Conservation (phyloP, 2,888 invertebrate species). For the Aelia acuminata region DNA sequence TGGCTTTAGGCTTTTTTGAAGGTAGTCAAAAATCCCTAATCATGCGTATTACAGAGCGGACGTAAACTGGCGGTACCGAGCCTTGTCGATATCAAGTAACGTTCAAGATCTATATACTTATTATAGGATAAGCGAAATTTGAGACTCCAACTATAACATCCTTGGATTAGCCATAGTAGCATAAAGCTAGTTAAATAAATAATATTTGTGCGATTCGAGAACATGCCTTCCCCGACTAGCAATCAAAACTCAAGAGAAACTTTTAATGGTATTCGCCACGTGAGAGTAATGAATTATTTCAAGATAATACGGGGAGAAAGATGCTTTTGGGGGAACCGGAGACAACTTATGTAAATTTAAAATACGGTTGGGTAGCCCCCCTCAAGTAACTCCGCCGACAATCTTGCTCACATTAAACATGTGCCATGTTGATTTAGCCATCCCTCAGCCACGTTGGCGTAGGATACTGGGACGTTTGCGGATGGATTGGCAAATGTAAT, state of each 20-base stretch:
- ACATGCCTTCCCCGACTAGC: not conserved
- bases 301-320: not conserved
- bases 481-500: conserved; percentile 27
- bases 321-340: not conserved
- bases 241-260: not conserved
- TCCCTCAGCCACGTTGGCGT: not conserved
- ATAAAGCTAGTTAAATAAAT: too few species aligned
- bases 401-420: conserved; percentile 27
- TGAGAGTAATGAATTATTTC: not conserved
- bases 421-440: conserved; percentile 10
- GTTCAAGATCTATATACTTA: too few species aligned
- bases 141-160: too few species aligned
- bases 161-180: too few species aligned
- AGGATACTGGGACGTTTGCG: conserved; percentile 18
- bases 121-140: too few species aligned
- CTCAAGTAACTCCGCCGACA: not conserved
- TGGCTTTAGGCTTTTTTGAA: too few species aligned
- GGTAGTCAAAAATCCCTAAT: too few species aligned
- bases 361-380: not conserved
- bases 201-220: not conserved
- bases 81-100: too few species aligned
- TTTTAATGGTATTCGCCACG: not conserved
- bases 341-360: conserved; percentile 32
- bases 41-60: too few species aligned
- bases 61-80: too few species aligned